Evolutionary conservation across 2,113 vertebrate species (phyloP).

Genomic region (Zosterops hypoxanthus): DNA sequence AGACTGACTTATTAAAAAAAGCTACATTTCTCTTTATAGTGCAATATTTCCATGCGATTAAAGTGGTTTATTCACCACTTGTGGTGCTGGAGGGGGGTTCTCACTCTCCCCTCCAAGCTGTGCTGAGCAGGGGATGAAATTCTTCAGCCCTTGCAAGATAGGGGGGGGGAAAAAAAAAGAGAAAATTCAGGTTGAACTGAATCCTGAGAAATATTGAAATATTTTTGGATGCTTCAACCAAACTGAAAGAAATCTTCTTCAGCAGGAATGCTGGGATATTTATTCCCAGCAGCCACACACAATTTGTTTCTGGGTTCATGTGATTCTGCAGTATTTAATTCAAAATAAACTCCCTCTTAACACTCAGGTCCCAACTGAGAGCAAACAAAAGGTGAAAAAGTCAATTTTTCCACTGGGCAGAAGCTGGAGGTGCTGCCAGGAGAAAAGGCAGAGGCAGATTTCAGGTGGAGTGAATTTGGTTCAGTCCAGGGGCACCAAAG

Average conservation of each 20-base stretch:
- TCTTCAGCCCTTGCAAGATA: neutral
- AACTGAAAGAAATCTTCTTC: neutral
- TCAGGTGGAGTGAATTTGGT: no score
- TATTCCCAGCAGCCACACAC: no score
- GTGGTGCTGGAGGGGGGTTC: neutral
- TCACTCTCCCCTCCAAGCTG: neutral
- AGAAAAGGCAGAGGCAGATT: no score
- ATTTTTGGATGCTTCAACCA: neutral
- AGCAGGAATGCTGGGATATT: no score
- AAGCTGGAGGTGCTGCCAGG: no score
- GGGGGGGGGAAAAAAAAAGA: rapidly evolving
- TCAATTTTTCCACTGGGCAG: no score
- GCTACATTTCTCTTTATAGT: neutral
- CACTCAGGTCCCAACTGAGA: no score
- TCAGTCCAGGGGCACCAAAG: no score
- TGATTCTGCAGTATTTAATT: no score
- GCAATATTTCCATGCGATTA: neutral
- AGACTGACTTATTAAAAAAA: neutral
- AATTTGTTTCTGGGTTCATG: no score
- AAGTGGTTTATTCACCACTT: neutral
- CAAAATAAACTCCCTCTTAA: no score
- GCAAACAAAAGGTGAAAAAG: no score
- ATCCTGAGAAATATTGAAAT: neutral
- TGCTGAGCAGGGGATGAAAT: neutral
- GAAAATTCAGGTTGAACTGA: neutral